Percentiles rank a stretch among this genome's conserved stretches.
These are phyloP conservation scores for Spilosoma lubricipeda DNA, from an alignment of 2,888 invertebrate species.

Conservation along the genomic window DNA sequence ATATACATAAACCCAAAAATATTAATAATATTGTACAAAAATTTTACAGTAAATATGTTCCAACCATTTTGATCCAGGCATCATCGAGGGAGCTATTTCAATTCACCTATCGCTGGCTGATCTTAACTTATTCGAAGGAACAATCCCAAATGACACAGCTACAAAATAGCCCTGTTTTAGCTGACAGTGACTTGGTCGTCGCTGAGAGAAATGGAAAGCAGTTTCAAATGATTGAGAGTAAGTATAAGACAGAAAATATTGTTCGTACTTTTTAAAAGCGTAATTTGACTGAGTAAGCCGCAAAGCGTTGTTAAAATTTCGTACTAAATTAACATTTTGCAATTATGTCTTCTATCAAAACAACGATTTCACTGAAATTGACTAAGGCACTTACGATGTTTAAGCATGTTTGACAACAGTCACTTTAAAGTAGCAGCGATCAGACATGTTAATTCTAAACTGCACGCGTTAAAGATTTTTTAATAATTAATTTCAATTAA, in stretches of 20 bases:
- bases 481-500: no score
- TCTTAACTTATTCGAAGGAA: conserved; percentile 45
- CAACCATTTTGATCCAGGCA: conserved; percentile 49
- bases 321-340: no score
- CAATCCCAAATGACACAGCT: conserved; percentile 39
- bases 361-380: no score
- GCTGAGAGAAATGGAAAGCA: conserved; percentile 52
- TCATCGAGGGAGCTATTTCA: conserved; percentile 53
- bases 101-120: conserved; percentile 70
- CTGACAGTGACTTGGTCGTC: conserved; percentile 68
- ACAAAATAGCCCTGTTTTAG: conserved; percentile 53
- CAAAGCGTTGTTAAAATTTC: no score
- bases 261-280: background rate
- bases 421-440: no score
- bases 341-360: no score
- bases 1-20: background rate
- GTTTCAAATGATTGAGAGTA: conserved; percentile 65
- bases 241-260: conserved; percentile 30
- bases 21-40: background rate
- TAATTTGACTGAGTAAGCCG: background rate
- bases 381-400: no score
- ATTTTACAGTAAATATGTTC: background rate
- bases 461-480: no score
- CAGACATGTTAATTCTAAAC: no score
- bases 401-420: no score